A percentile compares a stretch with the other conserved stretches of the same genome.
Conservation (phyloP, 1,140 invertebrate genomes). For the Plutomurus gul region DNA sequence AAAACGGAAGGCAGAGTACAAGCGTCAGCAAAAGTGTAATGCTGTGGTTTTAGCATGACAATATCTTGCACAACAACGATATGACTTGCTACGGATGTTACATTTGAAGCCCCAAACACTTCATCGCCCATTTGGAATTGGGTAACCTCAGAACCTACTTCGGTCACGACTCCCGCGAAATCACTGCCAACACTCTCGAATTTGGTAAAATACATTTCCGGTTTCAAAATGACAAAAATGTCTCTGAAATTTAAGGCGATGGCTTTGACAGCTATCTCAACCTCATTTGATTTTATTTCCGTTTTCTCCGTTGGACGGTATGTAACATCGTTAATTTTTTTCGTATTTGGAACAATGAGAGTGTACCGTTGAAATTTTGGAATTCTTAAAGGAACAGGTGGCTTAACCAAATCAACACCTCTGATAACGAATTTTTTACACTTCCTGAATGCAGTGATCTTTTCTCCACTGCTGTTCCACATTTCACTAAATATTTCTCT, state of each 20-base stretch:
- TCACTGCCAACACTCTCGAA: not conserved
- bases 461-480: slow-evolving; percentile 31
- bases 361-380: slow-evolving; percentile 2
- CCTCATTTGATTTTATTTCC: not conserved
- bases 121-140: slow-evolving; percentile 27
- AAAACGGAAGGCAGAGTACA: slow-evolving; percentile 26
- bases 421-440: not conserved
- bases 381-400: not conserved
- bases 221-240: slow-evolving; percentile 9
- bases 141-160: not conserved
- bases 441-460: not conserved
- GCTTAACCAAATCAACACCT: not conserved
- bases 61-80: not conserved
- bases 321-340: not conserved
- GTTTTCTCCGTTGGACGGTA: not conserved
- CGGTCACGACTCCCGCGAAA: slow-evolving; percentile 3
- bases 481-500: slow-evolving; percentile 29
- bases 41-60: not conserved
- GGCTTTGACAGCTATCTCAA: slow-evolving; percentile 19
- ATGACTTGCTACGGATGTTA: slow-evolving; percentile 14
- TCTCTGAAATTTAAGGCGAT: slow-evolving; percentile 38
- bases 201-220: not conserved
- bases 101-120: slow-evolving; percentile 31
- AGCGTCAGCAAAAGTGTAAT: slow-evolving; percentile 8
- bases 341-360: slow-evolving; percentile 11